phyloP scores from a whole-genome alignment of 2,797 vertebrate species.

The Lepus townsendii region DNA sequence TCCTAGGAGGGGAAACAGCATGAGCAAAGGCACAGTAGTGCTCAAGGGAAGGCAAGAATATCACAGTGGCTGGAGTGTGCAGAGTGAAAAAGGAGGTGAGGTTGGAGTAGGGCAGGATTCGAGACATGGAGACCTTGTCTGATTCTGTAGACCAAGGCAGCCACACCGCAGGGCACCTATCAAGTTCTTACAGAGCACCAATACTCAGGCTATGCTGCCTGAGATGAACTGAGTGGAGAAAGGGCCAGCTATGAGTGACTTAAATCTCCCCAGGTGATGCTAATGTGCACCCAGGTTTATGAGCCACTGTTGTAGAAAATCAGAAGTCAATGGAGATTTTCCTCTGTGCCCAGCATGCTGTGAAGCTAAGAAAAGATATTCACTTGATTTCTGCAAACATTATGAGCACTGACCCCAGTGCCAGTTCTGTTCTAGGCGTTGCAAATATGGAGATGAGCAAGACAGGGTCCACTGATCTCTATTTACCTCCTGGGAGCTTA shows the following conservation, averaged over 20 bases:
- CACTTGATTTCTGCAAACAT: slow-evolving; percentile 43
- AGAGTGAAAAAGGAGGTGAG: not conserved
- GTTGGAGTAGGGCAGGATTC: not conserved
- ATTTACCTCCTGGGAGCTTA: slow-evolving; percentile 31
- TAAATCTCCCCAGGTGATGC: not conserved
- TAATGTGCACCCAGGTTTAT: not conserved
- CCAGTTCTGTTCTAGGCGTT: not conserved
- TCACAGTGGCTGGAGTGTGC: not conserved
- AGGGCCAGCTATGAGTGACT: not conserved
- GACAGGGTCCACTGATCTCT: slow-evolving; percentile 51
- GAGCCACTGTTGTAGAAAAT: not conserved
- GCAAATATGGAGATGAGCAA: slow-evolving; percentile 47
- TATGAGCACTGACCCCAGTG: not conserved
- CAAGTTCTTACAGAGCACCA: not conserved
- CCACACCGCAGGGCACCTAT: not conserved
- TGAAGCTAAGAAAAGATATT: slow-evolving; percentile 56
- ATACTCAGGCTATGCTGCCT: not conserved
- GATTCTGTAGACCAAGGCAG: not conserved
- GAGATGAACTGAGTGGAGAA: not conserved
- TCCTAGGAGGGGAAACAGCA: not conserved
- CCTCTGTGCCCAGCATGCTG: not conserved
- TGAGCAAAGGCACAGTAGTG: not conserved
- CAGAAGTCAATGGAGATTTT: not conserved
- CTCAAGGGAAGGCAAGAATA: not conserved
- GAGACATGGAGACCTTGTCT: too few species aligned